These are phyloP conservation scores for Heliconius charithonia DNA, from an alignment of 2,888 invertebrate species.

Conservation along the genomic window DNA sequence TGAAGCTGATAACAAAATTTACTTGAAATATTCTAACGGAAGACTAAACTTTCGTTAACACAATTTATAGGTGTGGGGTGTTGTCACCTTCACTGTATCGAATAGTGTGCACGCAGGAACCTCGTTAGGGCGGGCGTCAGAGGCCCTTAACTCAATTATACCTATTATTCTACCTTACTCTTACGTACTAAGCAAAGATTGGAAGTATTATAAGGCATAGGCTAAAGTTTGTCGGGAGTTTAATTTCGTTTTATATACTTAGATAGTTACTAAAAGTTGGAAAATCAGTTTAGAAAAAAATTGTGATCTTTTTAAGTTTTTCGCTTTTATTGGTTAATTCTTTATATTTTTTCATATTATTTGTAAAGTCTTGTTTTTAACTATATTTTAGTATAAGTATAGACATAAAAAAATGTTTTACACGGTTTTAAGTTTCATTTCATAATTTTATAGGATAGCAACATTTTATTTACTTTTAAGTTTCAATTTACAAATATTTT, in stretches of 20 bases:
- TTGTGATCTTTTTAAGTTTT: background rate
- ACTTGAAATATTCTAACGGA: constrained; percentile 25
- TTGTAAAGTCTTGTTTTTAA: background rate
- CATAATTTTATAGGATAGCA: no score
- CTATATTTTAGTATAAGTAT: background rate
- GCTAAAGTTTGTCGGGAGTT: background rate
- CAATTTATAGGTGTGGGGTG: constrained; percentile 34
- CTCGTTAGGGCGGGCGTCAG: constrained; percentile 80
- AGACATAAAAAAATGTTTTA: no score
- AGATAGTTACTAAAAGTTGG: no score
- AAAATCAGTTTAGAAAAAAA: background rate
- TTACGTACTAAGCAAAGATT: constrained; percentile 33
- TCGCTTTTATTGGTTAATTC: background rate
- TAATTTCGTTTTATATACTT: background rate
- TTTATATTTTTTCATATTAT: background rate
- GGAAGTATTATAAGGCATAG: constrained; percentile 10
- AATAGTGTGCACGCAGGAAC: constrained; percentile 59
- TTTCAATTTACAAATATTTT: no score
- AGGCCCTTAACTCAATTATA: constrained; percentile 81
- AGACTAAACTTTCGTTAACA: constrained; percentile 30
- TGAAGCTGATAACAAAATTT: constrained; percentile 4
- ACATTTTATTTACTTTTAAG: no score
- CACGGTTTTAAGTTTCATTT: no score
- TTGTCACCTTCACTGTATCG: constrained; percentile 44
- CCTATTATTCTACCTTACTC: constrained; percentile 70